Percentiles rank a stretch among this genome's conserved stretches.
These are phyloP conservation scores for Trididemnum miniatum DNA, from an alignment of 23 tunicate genomes.

Conservation along the genomic window DNA sequence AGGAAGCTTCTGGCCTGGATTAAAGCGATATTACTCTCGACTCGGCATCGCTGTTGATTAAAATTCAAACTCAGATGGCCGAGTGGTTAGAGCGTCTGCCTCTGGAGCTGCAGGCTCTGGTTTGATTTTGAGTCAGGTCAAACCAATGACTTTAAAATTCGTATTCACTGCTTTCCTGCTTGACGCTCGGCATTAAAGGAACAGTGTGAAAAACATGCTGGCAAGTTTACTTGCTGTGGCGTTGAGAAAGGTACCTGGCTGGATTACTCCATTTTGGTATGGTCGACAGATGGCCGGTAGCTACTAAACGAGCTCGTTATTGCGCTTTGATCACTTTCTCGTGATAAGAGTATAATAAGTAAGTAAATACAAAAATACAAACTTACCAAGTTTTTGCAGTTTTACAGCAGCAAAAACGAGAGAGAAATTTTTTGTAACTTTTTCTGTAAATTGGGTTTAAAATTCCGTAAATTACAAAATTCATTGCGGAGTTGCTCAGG, in stretches of 20 bases:
- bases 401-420: neutral
- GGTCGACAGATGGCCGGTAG: neutral
- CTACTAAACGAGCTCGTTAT: no score
- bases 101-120: neutral
- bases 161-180: neutral
- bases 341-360: no score
- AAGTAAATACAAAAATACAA: neutral
- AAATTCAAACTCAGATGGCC: no score
- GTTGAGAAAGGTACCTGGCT: no score
- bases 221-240: no score
- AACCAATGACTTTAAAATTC: neutral
- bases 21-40: no score
- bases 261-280: neutral
- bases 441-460: constrained; percentile 53
- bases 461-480: constrained; percentile 59
- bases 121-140: neutral
- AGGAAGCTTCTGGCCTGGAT: no score
- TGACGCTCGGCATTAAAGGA: neutral
- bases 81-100: neutral
- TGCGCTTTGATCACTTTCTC: no score
- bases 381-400: no score
- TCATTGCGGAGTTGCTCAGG: constrained; percentile 46
- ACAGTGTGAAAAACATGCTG: neutral
- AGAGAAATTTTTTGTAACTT: constrained; percentile 35
- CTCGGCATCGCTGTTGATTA: no score